These are phyloP conservation scores for Nasonia longicornis DNA, from an alignment of 1,140 invertebrate species.

Conservation along the genomic window DNA sequence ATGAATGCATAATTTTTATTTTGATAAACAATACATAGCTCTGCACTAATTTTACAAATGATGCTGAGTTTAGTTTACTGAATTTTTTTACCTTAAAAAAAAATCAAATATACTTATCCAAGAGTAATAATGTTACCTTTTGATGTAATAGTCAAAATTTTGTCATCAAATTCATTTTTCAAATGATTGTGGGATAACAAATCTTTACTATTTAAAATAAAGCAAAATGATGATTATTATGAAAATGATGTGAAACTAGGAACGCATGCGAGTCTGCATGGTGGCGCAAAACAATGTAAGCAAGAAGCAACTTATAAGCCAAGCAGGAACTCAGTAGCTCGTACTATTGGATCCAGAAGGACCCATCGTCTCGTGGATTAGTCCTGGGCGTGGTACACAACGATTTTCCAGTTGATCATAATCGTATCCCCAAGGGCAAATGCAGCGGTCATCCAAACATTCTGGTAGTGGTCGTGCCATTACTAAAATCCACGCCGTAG, in stretches of 20 bases:
- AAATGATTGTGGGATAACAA: neutral
- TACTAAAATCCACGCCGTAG: conserved; percentile 65
- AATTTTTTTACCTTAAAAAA: too few species aligned
- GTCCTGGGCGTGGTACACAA: conserved; percentile 62
- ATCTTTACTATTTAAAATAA: neutral
- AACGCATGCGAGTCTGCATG: neutral
- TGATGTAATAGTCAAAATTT: too few species aligned
- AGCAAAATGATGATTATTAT: too few species aligned
- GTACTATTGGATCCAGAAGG: conserved; percentile 67
- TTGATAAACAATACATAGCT: too few species aligned
- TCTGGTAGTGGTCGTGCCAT: conserved; percentile 63
- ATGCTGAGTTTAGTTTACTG: too few species aligned
- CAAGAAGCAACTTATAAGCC: conserved; percentile 51
- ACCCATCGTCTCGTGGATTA: conserved; percentile 66
- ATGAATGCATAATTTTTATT: too few species aligned
- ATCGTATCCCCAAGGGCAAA: conserved; percentile 68
- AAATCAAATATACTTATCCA: too few species aligned
- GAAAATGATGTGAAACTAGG: neutral
- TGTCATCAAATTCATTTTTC: too few species aligned
- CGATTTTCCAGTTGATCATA: conserved; percentile 60
- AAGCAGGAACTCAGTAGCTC: conserved; percentile 54
- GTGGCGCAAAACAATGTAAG: conserved; percentile 2
- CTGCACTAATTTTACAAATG: too few species aligned
- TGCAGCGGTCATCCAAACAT: conserved; percentile 68
- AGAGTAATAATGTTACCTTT: too few species aligned